Evolutionary conservation across 2,888 invertebrate species (phyloP).

Genomic region (Achlya flavicornis): DNA sequence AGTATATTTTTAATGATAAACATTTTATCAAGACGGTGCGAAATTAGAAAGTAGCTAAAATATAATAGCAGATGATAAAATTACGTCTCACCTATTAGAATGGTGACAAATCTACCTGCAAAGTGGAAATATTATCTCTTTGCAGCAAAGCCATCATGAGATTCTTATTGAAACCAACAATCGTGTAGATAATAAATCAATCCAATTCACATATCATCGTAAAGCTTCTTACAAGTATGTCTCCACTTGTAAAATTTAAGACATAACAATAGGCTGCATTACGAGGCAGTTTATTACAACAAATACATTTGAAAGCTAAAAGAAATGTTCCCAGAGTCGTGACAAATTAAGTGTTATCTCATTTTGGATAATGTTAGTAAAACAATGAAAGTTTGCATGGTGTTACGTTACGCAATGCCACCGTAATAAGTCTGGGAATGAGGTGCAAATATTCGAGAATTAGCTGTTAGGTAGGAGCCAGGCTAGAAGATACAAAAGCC

Average conservation of each 20-base stretch:
- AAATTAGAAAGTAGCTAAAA: not conserved
- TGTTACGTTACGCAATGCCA: constrained; percentile 7
- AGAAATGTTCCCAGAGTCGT: constrained; percentile 69
- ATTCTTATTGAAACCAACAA: not conserved
- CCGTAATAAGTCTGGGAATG: not conserved
- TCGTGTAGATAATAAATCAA: not conserved
- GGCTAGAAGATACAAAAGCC: constrained; percentile 17
- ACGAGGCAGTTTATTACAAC: constrained; percentile 41
- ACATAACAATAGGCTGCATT: constrained; percentile 48
- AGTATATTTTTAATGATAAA: not conserved
- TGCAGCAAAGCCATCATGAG: not conserved
- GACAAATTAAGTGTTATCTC: constrained; percentile 69
- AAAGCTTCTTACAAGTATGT: constrained; percentile 8
- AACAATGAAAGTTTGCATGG: constrained; percentile 58
- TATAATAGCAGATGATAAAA: not conserved
- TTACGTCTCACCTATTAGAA: not conserved
- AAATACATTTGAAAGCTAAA: constrained; percentile 62
- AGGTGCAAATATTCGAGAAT: not conserved
- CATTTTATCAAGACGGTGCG: not conserved
- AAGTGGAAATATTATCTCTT: not conserved
- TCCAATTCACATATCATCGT: constrained; percentile 5
- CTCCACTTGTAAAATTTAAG: constrained; percentile 13
- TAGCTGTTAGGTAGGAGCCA: not conserved
- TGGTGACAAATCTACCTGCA: not conserved
- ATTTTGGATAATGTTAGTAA: constrained; percentile 64